A percentile compares a stretch with the other conserved stretches of the same genome.
These are phyloP conservation scores for Scolopax mira DNA, from an alignment of 2,113 vertebrate species.

Conservation along the genomic window DNA sequence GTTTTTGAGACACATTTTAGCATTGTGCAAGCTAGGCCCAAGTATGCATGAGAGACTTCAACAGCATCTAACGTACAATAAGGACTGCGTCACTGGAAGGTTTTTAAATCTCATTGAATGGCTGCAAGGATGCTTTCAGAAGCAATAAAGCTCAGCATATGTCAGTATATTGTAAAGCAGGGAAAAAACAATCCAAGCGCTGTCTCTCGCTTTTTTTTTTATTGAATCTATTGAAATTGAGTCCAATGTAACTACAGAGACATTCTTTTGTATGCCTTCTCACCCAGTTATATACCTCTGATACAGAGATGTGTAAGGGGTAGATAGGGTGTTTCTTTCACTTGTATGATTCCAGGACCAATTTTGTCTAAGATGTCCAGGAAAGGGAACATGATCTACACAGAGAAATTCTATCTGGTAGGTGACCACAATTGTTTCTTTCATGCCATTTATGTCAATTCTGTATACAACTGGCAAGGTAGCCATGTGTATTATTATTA, in stretches of 20 bases:
- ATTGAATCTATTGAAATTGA: neutral
- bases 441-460: neutral
- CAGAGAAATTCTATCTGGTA: neutral
- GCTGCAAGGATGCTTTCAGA: conserved; percentile 23
- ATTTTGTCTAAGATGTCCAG: neutral
- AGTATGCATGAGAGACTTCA: neutral
- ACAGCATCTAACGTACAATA: neutral
- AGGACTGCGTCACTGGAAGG: neutral
- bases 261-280: neutral
- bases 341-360: neutral
- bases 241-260: neutral
- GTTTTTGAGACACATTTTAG: neutral
- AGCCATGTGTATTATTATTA: fast-evolving
- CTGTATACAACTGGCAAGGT: neutral
- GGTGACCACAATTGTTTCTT: neutral
- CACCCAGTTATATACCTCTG: neutral
- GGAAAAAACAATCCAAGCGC: neutral
- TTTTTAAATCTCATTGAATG: neutral
- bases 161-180: neutral
- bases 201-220: neutral
- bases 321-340: neutral
- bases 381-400: neutral
- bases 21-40: neutral
- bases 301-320: no score
- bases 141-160: neutral